Percentiles rank a stretch among this genome's conserved stretches.
These are phyloP conservation scores for Schizopygopsis malacanthus DNA, from an alignment of 2,797 vertebrate species.

Conservation along the genomic window DNA sequence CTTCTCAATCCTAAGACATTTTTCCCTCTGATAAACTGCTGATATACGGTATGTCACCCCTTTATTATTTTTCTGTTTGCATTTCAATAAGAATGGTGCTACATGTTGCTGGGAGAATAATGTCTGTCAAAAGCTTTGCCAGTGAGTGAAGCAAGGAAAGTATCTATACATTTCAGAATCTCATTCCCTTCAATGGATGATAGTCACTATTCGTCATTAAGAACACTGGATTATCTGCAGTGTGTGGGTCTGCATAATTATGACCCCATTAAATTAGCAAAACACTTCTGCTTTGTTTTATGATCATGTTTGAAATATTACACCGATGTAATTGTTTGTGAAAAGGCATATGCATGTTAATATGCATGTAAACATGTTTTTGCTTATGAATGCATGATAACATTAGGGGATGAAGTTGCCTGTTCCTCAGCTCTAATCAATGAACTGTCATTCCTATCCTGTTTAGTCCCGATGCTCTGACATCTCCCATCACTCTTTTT, in stretches of 20 bases:
- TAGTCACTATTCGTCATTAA: background rate
- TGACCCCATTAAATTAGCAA: too few relatives aligned
- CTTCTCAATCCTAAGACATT: background rate
- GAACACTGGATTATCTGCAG: background rate
- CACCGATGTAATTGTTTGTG: background rate
- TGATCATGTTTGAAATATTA: constrained; percentile 14
- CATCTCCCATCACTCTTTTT: constrained; percentile 16
- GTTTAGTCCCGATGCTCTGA: constrained; percentile 6
- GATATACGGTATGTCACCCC: constrained; percentile 64
- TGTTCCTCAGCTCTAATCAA: constrained; percentile 16
- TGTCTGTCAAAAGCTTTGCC: constrained; percentile 67
- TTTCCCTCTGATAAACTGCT: constrained; percentile 68
- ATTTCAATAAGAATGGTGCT: constrained; percentile 71
- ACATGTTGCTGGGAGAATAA: constrained; percentile 64
- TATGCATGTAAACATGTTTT: background rate
- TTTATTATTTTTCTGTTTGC: constrained; percentile 70
- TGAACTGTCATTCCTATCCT: background rate
- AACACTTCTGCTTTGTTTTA: background rate
- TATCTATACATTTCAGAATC: constrained; percentile 7
- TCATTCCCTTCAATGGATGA: constrained; percentile 27
- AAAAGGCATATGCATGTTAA: background rate
- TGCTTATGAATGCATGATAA: background rate
- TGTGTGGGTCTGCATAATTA: background rate
- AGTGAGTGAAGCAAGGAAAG: constrained; percentile 57
- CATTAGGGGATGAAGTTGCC: background rate